Conservation (phyloP, 2,797 vertebrate genomes). For the Bucorvus abyssinicus region DNA sequence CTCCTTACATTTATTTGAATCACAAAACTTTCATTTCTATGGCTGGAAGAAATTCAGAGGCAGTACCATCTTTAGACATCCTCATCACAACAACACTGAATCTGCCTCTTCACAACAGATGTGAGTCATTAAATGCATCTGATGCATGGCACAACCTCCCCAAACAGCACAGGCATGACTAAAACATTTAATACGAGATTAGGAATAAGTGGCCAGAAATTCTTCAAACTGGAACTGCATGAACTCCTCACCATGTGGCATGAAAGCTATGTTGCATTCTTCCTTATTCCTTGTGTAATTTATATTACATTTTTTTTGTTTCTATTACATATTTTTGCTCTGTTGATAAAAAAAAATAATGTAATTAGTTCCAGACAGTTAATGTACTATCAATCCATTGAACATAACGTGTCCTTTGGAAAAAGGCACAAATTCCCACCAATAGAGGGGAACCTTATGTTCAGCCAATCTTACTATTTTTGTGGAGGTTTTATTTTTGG, state of each 20-base stretch:
- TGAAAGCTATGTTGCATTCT: background rate
- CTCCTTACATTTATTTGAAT: background rate
- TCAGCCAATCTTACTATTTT: background rate
- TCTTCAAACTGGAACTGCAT: background rate
- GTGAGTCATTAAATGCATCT: background rate
- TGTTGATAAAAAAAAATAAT: background rate
- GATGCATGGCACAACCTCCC: background rate
- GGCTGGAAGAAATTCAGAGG: background rate
- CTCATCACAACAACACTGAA: fast-evolving
- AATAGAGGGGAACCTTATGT: background rate
- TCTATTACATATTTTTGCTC: background rate
- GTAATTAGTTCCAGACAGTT: background rate
- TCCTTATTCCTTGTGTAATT: background rate
- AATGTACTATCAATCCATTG: fast-evolving
- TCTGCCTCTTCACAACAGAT: background rate
- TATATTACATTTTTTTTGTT: background rate
- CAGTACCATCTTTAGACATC: background rate
- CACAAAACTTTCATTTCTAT: background rate
- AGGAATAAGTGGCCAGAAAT: background rate
- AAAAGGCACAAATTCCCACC: background rate
- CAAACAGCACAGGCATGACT: background rate
- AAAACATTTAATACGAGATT: background rate
- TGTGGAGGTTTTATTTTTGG: background rate
- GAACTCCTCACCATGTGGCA: background rate
- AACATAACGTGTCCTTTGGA: background rate